These are phyloP conservation scores for Coelopa frigida DNA, from an alignment of 1,140 invertebrate species.

Conservation along the genomic window DNA sequence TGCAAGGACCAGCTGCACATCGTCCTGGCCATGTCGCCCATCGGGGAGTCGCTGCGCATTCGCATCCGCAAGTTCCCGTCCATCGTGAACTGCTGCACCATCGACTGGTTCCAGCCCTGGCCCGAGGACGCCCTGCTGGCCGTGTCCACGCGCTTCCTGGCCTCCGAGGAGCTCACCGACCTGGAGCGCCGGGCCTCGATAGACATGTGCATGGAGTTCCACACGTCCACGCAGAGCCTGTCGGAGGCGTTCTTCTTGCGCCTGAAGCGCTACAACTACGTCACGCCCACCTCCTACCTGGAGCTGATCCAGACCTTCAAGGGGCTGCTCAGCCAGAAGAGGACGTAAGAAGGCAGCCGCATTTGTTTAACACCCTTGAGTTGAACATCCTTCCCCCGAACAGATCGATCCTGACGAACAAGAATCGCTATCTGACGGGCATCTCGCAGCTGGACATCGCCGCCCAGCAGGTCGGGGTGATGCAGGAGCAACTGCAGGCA, in stretches of 20 bases:
- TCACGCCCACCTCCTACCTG: constrained; percentile 90
- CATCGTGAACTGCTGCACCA: constrained; percentile 93
- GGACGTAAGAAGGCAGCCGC: constrained; percentile 51
- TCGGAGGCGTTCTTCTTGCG: constrained; percentile 66
- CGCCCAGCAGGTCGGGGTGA: constrained; percentile 70
- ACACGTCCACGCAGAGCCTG: constrained; percentile 72
- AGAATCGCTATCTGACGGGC: constrained; percentile 76
- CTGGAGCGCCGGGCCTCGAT: constrained; percentile 65
- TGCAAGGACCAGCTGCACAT: constrained; percentile 90
- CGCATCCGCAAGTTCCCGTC: constrained; percentile 89
- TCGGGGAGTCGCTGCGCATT: constrained; percentile 76
- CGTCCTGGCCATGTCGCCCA: constrained; percentile 87
- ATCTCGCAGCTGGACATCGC: constrained; percentile 81
- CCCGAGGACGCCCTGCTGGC: constrained; percentile 86
- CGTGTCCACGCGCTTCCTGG: constrained; percentile 81
- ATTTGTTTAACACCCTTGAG: background rate
- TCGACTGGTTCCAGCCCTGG: constrained; percentile 97
- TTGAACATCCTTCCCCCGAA: constrained; percentile 46
- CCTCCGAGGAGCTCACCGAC: constrained; percentile 73
- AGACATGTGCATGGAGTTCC: constrained; percentile 86
- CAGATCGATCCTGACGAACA: constrained; percentile 49
- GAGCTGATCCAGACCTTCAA: constrained; percentile 90
- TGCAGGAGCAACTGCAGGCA: constrained; percentile 77
- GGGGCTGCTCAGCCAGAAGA: constrained; percentile 66
- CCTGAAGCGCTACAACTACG: constrained; percentile 74